Base-by-base conservation (phyloP, 2,113 vertebrate species). In the Nothocercus nigrocapillus region DNA sequence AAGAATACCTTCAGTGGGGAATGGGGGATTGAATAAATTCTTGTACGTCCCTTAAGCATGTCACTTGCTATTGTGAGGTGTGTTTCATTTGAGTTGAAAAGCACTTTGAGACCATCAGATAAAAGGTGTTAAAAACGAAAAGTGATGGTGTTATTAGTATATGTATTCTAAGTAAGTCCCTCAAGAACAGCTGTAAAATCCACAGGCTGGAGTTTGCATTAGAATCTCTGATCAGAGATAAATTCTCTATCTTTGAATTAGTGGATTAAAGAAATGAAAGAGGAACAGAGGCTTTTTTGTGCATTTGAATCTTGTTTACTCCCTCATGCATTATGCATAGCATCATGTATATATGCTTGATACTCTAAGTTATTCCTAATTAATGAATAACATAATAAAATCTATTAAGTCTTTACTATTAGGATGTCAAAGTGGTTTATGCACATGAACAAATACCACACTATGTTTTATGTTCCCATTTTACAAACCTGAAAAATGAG, bases 101-200 rank as follows among this genome's bases (percentile, higher is more conserved):
- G 9, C 24, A 63, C 47, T 92, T 89, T 88, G 40, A 90, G 36
- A 83, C 74, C 22, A 69, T 81, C 64, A 87, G 61, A 95, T 89
- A 64, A 95, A 95, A 95, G 56, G 11, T 67, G 32, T 13, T 66
- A 49, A 11, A 87, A 95, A 90, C 64, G 10, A 69, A 80, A 94
- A 95, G 28, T 40, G 38, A 75, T 75, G 25, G n/a, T 92, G 13
- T 40, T 94, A 34, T 45, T 94, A 78, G 45, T 89, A 90, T 78
- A 59, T 80, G 12, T 82, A 53, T 64, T 88, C 42, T 13, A 53
- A 44, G 36, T 36, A 44, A 84, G 54, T 85, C 54, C 64, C 73
- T 61, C 59, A 76, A 92, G 45, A 27, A 59, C 19, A 81, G 64
- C 24, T 58, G 47, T 28, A 95, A 91, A 91, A 89, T 75, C 30